These are phyloP conservation scores for Sturnus vulgaris DNA, from an alignment of 2,113 vertebrate genomes.

Conservation along the genomic window DNA sequence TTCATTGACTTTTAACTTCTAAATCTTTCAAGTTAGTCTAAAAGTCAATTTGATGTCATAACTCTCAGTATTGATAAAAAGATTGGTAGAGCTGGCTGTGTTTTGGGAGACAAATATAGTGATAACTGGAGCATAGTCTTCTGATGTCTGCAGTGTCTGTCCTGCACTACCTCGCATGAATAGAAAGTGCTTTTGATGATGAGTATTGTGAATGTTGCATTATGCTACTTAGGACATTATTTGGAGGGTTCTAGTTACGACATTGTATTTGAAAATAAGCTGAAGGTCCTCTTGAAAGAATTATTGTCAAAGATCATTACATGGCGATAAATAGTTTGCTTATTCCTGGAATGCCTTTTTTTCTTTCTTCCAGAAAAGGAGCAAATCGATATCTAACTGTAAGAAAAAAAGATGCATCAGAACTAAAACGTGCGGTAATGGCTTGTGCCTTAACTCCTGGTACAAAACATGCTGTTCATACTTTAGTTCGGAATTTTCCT, in stretches of 20 bases:
- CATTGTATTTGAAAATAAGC: not conserved
- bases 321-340: not conserved
- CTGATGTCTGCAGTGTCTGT: rapidly evolving
- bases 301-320: not conserved
- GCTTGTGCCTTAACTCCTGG: slow-evolving; percentile 77
- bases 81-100: not conserved
- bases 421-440: slow-evolving; percentile 73
- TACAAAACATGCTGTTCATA: slow-evolving; percentile 72
- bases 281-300: not conserved
- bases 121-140: rapidly evolving
- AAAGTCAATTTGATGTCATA: not conserved
- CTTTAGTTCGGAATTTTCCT: slow-evolving; percentile 85
- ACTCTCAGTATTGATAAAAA: not conserved
- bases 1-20: not conserved
- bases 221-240: not conserved
- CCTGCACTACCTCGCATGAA: rapidly evolving
- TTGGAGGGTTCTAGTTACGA: not conserved
- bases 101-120: not conserved
- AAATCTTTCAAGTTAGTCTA: not conserved
- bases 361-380: slow-evolving; percentile 80
- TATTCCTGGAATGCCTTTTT: not conserved
- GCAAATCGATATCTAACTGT: slow-evolving; percentile 83
- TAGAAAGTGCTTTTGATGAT: not conserved
- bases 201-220: not conserved
- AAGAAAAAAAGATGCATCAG: slow-evolving; percentile 83